phyloP scores from a whole-genome alignment of 2,113 vertebrate genomes.

The Megaleporinus macrocephalus region DNA sequence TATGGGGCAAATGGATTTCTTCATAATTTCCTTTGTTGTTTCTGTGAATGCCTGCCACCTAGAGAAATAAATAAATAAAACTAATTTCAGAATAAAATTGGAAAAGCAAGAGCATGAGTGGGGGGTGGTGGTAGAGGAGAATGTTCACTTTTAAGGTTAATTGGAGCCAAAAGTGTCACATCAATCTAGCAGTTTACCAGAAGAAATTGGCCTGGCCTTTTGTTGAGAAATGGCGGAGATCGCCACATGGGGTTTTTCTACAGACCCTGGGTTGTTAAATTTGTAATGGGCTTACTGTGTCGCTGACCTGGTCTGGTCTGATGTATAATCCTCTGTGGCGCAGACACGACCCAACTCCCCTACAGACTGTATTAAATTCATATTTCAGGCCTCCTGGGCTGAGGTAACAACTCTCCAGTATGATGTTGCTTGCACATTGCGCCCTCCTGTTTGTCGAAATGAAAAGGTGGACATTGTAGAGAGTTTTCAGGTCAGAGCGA shows the following conservation, averaged over 20 bases:
- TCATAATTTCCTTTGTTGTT: conserved; percentile 39
- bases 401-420: conserved; percentile 44
- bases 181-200: conserved; percentile 85
- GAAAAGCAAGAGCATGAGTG: conserved; percentile 32
- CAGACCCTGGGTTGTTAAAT: conserved; percentile 57
- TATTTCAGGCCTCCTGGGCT: conserved; percentile 48
- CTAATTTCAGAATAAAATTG: conserved; percentile 45
- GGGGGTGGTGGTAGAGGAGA: conserved; percentile 33
- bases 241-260: conserved; percentile 71
- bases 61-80: conserved; percentile 55
- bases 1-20: conserved; percentile 29
- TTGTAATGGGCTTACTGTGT: conserved; percentile 61
- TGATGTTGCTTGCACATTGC: conserved; percentile 40
- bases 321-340: conserved; percentile 54
- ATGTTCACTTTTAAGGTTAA: conserved; percentile 89
- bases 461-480: conserved; percentile 33
- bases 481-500: conserved; percentile 33
- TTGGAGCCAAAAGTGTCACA: conserved; percentile 90
- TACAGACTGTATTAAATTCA: conserved; percentile 55
- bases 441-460: conserved; percentile 50
- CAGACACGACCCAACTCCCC: conserved; percentile 43
- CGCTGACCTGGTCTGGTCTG: conserved; percentile 54
- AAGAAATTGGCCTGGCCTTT: conserved; percentile 85
- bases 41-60: conserved; percentile 1
- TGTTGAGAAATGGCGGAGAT: conserved; percentile 75